phyloP scores from a whole-genome alignment of 2,797 vertebrate species.

The Novumbra hubbsi region DNA sequence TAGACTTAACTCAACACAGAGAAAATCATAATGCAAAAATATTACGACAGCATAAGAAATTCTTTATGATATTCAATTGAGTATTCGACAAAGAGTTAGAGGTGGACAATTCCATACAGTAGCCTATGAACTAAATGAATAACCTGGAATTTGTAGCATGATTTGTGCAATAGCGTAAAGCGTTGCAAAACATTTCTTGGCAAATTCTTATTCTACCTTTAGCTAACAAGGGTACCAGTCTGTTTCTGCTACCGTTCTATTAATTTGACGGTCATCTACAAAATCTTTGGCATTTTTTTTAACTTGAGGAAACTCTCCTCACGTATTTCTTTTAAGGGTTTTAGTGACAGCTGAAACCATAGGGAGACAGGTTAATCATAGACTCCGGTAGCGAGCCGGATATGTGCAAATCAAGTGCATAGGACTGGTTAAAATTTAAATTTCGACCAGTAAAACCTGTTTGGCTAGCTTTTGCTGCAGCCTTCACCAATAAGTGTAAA shows the following conservation, averaged over 20 bases:
- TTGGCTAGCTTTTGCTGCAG: not conserved
- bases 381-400: no score
- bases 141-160: not conserved
- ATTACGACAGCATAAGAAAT: conserved; percentile 39
- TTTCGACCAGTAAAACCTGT: not conserved
- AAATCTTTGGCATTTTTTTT: not conserved
- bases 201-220: not conserved
- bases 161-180: not conserved
- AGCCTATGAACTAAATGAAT: not conserved
- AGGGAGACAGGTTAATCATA: no score
- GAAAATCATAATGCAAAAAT: conserved; percentile 51
- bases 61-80: conserved; percentile 18
- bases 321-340: no score
- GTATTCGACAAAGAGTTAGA: conserved; percentile 16
- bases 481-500: no score
- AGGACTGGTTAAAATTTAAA: no score
- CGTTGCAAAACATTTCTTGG: conserved; percentile 19
- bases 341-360: no score
- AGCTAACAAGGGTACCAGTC: not conserved
- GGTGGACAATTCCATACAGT: conserved; percentile 26
- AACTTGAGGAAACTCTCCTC: no score
- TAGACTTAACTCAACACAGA: conserved; percentile 66
- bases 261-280: not conserved
- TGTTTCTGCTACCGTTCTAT: no score
- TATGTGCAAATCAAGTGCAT: no score